Base-by-base conservation (phyloP, 2,113 vertebrate genomes). In the Paramormyrops kingsleyae region DNA sequence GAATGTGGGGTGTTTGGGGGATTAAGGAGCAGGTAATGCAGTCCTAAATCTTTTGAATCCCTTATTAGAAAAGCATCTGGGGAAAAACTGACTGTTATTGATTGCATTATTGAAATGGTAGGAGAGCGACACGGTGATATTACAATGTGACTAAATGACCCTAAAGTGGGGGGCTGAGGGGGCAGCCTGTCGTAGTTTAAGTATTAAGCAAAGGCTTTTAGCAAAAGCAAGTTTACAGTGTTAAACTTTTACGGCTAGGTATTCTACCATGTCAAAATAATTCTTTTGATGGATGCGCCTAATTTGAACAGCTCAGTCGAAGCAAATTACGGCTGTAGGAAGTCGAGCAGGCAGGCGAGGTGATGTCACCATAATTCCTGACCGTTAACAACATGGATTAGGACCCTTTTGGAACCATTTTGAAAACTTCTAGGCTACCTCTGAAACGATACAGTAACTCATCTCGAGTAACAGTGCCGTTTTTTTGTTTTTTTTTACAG, bases 31-130 rank as follows among this genome's bases (percentile, higher is more conserved):
- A 88, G 87, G 62, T 88, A 88, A 88, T 74, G 44, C n/a, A 70
- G 62, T 74, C 42, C 42, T 88, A 88, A 88, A 88, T 88, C 87
- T 88, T 88, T 70, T 49, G n/a, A 88, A 74, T 70, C 56, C 59
- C 24, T 62, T 74, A 49, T 88, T 47, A 46, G n/a, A 66, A 74
- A 47, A 42, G 56, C 56, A 70, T 87, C 21, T 9, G 42, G 21
- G 56, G 9, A 10, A 49, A 83, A 89, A 53, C 46, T 35, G 70
- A 31, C 50, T 52, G 49, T 50, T 88, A 66, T 66, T 88, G 87
- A 88, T 66, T 66, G 56, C 39, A 46, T 88, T 88, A 88, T 62
- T 88, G 59, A 87, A 52, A 88, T 27, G 21, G 35, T 15, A 21
- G n/a, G 42, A 7, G 35, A 88, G 13, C 24, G 4, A 44, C 52